phyloP scores from a whole-genome alignment of 2,797 vertebrate genomes.

The Falco biarmicus region DNA sequence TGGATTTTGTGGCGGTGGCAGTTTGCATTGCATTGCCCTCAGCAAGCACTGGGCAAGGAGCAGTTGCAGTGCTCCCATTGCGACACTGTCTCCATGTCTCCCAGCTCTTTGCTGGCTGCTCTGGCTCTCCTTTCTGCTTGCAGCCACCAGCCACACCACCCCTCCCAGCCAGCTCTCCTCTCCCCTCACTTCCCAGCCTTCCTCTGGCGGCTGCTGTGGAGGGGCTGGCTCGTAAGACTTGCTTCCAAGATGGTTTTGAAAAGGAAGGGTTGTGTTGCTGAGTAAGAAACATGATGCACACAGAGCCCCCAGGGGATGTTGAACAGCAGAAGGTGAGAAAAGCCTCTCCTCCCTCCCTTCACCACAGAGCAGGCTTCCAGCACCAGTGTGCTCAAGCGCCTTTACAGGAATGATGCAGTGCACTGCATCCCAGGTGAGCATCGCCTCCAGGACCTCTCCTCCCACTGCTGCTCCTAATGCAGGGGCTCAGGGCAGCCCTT shows the following conservation, averaged over 20 bases:
- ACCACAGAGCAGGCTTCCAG: fast-evolving
- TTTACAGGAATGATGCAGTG: fast-evolving
- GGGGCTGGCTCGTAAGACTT: neutral
- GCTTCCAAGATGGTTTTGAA: neutral
- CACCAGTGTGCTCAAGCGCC: neutral
- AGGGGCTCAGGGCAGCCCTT: neutral
- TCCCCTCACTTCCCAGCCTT: neutral
- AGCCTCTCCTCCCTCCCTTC: neutral
- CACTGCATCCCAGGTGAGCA: neutral
- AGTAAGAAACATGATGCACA: neutral
- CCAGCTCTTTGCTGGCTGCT: neutral
- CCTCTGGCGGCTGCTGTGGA: neutral
- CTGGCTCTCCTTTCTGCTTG: neutral
- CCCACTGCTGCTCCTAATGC: neutral
- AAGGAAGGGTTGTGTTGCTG: neutral
- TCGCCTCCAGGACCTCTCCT: neutral
- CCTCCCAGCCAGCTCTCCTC: neutral
- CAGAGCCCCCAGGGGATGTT: neutral
- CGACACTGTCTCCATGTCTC: neutral
- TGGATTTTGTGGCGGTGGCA: neutral
- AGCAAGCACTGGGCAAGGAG: neutral
- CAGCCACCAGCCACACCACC: fast-evolving
- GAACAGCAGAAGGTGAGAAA: neutral
- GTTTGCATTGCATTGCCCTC: neutral
- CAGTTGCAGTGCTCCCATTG: neutral